Evolutionary conservation across 2,113 vertebrate genomes (phyloP), one percentile per base, ranked within the genome.

Genomic region (Triplophysa dalaica): DNA sequence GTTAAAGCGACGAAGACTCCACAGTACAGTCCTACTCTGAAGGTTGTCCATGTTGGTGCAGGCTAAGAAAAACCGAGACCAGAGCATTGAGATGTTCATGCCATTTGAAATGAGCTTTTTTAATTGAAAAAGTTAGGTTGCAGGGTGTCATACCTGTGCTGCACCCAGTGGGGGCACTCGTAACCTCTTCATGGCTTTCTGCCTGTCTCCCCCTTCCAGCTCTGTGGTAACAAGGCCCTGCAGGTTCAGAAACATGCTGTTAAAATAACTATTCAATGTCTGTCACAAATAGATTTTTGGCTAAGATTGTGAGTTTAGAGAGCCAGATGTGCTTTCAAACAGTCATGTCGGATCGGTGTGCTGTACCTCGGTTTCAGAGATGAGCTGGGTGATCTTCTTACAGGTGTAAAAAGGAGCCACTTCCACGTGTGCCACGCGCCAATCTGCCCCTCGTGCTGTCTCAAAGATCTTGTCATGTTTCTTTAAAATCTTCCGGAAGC

Each of bases 381-480:
- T 99, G 68, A 99, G 94, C 89, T 98, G 97, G 45, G 96, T 98
- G 92, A 99, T 99, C 92, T 99, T 99, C 88, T 99, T 99, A 94
- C 97, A 99, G 50, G 94, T 99, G 89, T 98, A 99, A 90, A 99
- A 99, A 6, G 97, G 96, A 1, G 98, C 98, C 90, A 98, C 96
- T 86, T 99, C 98, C 85, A 99, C 98, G 26, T 99, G 97, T 63
- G 90, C 94, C 87, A 98, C 96, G 0, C 98, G 91, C 98, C 98
- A 99, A 86, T 99, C 97, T 0, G 95, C 98, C 9, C 98, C 97
- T 19, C 98, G 95, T 0, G 89, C n/a, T 0, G 98, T 99, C 83
- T 99, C 98, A 93, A 99, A 95, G 87, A 99, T 97, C 92, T 99
- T 99, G 90, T 99, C 98, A 94, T 99, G 98, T 77, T 99, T 99